Base-by-base conservation (phyloP, 1,140 invertebrate species). In the Drosophila pseudoananassae region DNA sequence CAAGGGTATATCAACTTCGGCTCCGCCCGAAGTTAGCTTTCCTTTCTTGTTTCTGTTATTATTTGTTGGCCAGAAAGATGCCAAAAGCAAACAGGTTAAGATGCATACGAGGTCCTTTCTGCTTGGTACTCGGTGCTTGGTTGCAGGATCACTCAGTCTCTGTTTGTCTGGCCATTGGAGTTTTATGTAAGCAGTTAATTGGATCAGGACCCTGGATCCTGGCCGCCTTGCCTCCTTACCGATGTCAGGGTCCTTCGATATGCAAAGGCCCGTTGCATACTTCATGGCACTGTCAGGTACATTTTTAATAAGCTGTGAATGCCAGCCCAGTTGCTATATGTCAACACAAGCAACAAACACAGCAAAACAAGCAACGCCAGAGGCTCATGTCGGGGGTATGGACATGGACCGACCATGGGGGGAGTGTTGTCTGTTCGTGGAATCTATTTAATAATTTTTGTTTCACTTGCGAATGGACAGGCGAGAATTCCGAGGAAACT, bases 101-200 rank as follows among this genome's bases (percentile, higher is more conserved):
- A 20, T 47, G 4, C 20, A 23, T 10, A 10, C 25, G 25, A 83
- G 77, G 78, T 84, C 77, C 66, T 82, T 71, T 51, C 60, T 63
- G 64, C 23, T 23, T 23, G 76, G 77, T 84, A 73, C 66, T 81
- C 64, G 60, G 66, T 63, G 59, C 14, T 25, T 12, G 27, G 9
- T 8, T 12, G 9, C 20, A 27, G 59, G 69, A 52, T 76, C 50
- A 10, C 27, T 46, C 60, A 6, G 17, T 40, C 47, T 65, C 60
- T 76, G 47, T 78, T 72, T 78, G 83, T 82, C 83, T 89, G 83
- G 79, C 72, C 79, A 89, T 88, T 89, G 89, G 84, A 78, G 72
- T 90, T 90, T 83, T 87, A 72, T 90, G 78, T 83, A 83, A 90
- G 87, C 87, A 90, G 81, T 85, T 90, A 90, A 90, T 90, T 90